Evolutionary conservation across 1,140 invertebrate species (phyloP), one percentile per base, ranked within the genome.

Genomic region (Drosophila tani): DNA sequence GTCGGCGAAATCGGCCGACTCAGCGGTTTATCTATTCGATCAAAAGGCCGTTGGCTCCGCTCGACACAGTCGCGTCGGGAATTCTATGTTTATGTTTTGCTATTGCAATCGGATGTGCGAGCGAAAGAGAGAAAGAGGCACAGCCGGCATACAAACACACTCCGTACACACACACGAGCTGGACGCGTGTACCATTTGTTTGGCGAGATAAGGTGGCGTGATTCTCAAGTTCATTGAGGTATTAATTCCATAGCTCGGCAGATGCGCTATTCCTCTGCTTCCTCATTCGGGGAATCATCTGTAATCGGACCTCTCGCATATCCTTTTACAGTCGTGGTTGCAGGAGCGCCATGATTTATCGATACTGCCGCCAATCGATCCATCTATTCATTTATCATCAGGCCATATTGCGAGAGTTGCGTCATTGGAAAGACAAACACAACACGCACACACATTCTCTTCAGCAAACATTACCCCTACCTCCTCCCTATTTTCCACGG

Each of bases 201-300:
- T 79, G 73, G 83, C 58, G 79, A 86, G 91, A 91, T 82, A 84
- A 87, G 85, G 90, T 91, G 90, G 90, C 90, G 90, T 91, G 90
- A 91, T 91, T 91, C 79, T 85, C 90, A 91, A 91, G 91, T 91
- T 91, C 86, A 91, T 79, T 87, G 69, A 91, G 64, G 82, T 76
- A 90, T 79, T 78, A 78, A 81, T 77, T 68, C 53, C 51, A 65
- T 35, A 63, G 50, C 68, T 67, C 66, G 47, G 59, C 27, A 40
- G 53, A 43, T 50, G 53, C 24, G 15, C 38, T 32, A 43, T 35
- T 60, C 41, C 15, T 2, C 19, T 56, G 35, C 53, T 56, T 56
- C 53, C 53, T 56, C 53, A 40, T 56, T 49, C 46, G 40, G 27
- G 19, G 17, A 50, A 51, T 15, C 14, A 19, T 21, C 27, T 50